Evolutionary conservation across 2,888 invertebrate species (phyloP).

Genomic region (Chromoteleia sp.): DNA sequence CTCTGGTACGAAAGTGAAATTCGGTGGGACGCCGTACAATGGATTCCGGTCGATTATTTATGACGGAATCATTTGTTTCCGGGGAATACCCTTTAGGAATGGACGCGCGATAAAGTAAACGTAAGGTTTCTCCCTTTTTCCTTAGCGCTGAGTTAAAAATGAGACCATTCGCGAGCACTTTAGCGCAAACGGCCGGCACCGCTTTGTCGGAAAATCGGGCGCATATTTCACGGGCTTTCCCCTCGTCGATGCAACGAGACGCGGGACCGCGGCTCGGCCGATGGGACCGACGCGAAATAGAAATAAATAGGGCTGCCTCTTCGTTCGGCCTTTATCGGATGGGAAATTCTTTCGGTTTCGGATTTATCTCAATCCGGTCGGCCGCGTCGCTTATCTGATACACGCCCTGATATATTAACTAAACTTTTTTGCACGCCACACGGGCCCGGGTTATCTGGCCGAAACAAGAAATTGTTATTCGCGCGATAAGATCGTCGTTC

Average conservation of each 20-base stretch:
- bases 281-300: constrained; percentile 76
- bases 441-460: constrained; percentile 12
- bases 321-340: constrained; percentile 57
- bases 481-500: constrained; percentile 11
- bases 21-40: constrained; percentile 35
- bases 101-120: constrained; percentile 65
- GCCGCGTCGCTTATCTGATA: constrained; percentile 48
- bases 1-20: constrained; percentile 48
- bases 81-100: constrained; percentile 50
- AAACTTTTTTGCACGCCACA: constrained; percentile 43
- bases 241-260: constrained; percentile 76
- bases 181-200: constrained; percentile 76
- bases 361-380: constrained; percentile 64
- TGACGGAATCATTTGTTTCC: constrained; percentile 62
- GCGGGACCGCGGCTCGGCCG: constrained; percentile 54
- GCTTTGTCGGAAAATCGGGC: constrained; percentile 81
- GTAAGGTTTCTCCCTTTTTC: constrained; percentile 58
- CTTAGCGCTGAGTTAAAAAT: constrained; percentile 77
- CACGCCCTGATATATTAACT: constrained; percentile 62
- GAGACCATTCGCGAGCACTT: constrained; percentile 80
- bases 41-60: constrained; percentile 53
- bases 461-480: constrained; percentile 43
- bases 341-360: constrained; percentile 56
- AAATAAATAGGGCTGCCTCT: constrained; percentile 75
- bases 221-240: constrained; percentile 80